Percentiles rank a stretch among this genome's conserved stretches.
These are phyloP conservation scores for Tribolium castaneum DNA, from an alignment of 1,140 invertebrate species.

Conservation along the genomic window DNA sequence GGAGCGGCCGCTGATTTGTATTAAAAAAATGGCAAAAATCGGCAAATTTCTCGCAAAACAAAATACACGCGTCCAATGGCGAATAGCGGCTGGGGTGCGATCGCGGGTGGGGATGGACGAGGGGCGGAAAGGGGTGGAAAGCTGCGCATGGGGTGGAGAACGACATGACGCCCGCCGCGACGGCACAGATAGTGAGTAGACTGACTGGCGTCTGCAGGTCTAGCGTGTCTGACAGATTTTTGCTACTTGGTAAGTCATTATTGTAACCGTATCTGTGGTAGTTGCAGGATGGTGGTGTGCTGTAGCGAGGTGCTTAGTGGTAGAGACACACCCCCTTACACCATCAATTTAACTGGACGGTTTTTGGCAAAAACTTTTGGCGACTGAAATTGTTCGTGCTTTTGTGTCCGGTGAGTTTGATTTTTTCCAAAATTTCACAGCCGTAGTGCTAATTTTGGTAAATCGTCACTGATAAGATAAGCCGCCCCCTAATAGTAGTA, in stretches of 20 bases:
- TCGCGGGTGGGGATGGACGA: conserved; percentile 52
- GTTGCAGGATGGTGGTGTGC: conserved; percentile 24
- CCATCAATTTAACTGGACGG: background rate
- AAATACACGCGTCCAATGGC: conserved; percentile 57
- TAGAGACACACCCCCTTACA: conserved; percentile 4
- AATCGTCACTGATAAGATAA: conserved; percentile 21
- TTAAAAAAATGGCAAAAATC: conserved; percentile 38
- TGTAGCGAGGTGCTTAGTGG: background rate
- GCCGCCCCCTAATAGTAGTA: conserved; percentile 24
- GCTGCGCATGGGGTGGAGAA: conserved; percentile 67
- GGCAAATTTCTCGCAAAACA: conserved; percentile 51
- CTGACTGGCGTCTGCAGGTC: conserved; percentile 67
- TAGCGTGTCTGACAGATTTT: conserved; percentile 47
- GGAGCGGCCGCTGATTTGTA: background rate
- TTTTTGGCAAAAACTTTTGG: too few species aligned
- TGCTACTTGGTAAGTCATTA: conserved; percentile 44
- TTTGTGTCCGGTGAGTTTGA: background rate
- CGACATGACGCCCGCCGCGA: conserved; percentile 67
- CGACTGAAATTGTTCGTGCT: background rate
- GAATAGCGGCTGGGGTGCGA: conserved; percentile 56
- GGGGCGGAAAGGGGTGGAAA: conserved; percentile 63
- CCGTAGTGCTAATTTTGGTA: too few species aligned
- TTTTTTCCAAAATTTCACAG: background rate
- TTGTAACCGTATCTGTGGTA: conserved; percentile 35
- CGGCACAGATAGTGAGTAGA: conserved; percentile 65